A percentile compares a stretch with the other conserved stretches of the same genome.
Evolutionary conservation across 2,797 vertebrate genomes (phyloP).

Genomic region (Phaenicophaeus curvirostris): DNA sequence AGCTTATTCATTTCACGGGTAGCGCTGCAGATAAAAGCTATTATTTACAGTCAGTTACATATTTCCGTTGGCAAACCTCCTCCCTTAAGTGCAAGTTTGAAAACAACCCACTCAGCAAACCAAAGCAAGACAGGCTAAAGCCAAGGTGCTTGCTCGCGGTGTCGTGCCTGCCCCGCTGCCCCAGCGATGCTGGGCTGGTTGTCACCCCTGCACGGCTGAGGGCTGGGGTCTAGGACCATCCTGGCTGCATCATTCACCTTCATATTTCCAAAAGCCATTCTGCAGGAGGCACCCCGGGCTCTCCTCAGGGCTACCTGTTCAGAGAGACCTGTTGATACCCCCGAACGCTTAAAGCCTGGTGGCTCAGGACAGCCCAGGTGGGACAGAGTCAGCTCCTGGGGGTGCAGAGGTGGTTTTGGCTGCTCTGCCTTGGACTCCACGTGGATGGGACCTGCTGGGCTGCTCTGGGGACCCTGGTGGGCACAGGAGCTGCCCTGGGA

Average conservation of each 20-base stretch:
- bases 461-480: background rate
- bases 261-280: background rate
- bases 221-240: background rate
- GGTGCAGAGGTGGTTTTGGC: background rate
- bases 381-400: fast-evolving
- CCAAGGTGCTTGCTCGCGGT: fast-evolving
- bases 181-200: background rate
- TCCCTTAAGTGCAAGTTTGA: constrained; percentile 39
- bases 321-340: fast-evolving
- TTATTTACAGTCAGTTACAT: constrained; percentile 73
- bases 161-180: fast-evolving
- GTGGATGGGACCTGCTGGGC: background rate
- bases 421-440: background rate
- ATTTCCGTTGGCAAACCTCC: constrained; percentile 69
- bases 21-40: constrained; percentile 54
- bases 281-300: background rate
- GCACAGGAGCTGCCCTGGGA: fast-evolving
- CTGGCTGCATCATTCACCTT: background rate
- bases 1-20: constrained; percentile 30
- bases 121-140: background rate
- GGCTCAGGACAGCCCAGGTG: background rate
- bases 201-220: fast-evolving
- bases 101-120: constrained; percentile 52
- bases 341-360: fast-evolving
- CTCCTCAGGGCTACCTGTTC: background rate